Conservation (phyloP, 2,888 invertebrate species). For the Agonopterix alstromeriana region DNA sequence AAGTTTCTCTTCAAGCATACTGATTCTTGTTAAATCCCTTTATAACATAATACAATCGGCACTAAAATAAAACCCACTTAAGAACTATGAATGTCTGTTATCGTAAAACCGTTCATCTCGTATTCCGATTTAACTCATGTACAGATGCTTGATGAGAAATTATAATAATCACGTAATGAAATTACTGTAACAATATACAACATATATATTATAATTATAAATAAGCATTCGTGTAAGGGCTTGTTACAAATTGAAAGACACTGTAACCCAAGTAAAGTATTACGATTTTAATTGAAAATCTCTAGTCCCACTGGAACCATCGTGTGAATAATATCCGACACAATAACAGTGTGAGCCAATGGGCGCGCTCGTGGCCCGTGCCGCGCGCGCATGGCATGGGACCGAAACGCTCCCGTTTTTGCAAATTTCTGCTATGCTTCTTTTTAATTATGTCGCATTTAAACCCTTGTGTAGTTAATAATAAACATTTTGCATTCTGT, state of each 20-base stretch:
- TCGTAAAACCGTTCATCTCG: slow-evolving; percentile 16
- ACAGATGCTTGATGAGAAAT: slow-evolving; percentile 65
- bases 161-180: slow-evolving; percentile 74
- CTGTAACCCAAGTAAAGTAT: slow-evolving; percentile 79
- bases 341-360: slow-evolving; percentile 31
- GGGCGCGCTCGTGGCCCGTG: slow-evolving; percentile 16
- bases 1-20: slow-evolving; percentile 70
- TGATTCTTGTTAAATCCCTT: slow-evolving; percentile 23
- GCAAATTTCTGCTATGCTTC: slow-evolving; percentile 64
- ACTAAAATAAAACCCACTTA: slow-evolving; percentile 11
- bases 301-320: slow-evolving; percentile 82
- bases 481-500: slow-evolving; percentile 71
- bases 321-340: slow-evolving; percentile 60
- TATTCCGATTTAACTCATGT: slow-evolving; percentile 29
- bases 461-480: slow-evolving; percentile 68
- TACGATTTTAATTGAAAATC: slow-evolving; percentile 79
- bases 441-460: slow-evolving; percentile 66
- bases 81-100: slow-evolving; percentile 6
- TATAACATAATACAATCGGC: slow-evolving; percentile 11
- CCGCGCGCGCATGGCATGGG: neutral
- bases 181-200: slow-evolving; percentile 76
- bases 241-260: slow-evolving; percentile 76
- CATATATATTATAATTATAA: slow-evolving; percentile 67
- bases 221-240: slow-evolving; percentile 80
- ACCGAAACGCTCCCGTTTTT: slow-evolving; percentile 16